Base-by-base conservation (phyloP, 2,113 vertebrate species). In the Taurulus bubalis region DNA sequence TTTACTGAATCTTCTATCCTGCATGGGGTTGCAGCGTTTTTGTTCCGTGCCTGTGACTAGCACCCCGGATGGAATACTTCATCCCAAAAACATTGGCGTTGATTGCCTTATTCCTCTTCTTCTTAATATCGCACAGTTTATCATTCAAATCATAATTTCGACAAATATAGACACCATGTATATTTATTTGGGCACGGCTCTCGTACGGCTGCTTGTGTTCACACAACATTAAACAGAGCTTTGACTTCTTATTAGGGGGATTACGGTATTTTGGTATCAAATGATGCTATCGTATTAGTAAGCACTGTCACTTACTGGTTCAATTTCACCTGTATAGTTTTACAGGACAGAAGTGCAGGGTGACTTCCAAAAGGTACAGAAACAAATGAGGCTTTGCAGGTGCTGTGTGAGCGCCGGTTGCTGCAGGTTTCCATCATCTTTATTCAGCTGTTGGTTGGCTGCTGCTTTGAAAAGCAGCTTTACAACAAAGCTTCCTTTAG, bases 391-490 rank as follows among this genome's bases (percentile, higher is more conserved):
- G 34, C 26, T 55, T 64, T 40, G 34, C 32, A 30, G 49, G 60
- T 24, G 2, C 8, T 65, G 58, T 71, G 20, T 16, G 24, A 64
- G 30, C 24, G 20, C n/a, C n/a, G n/a, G n/a, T 4, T 45, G 42
- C 75, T 36, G 63, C 40, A 62, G 28, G 28, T 70, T 70, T 62
- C 56, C 36, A 24, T 40, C 58, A 71, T 74, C 63, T 60, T 68
- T 68, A 60, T 51, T 74, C 70, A 59, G 70, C 70, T 60, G 69
- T 10, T 58, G 60, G 55, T 20, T 59, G n/a, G 38, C 76, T 70
- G 77, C 68, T 64, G 49, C 47, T 71, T 79, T 64, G 58, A 56
- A 56, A n/a, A 42, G 14, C 68, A 20, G 69, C 20, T 72, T 74
- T 59, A 40, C 8, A 74, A 12, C 62, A 59, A 66, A 58, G 51